Evolutionary conservation across 64 coral and sea anemone species (phyloP).

Genomic region (Montipora efflorescens): DNA sequence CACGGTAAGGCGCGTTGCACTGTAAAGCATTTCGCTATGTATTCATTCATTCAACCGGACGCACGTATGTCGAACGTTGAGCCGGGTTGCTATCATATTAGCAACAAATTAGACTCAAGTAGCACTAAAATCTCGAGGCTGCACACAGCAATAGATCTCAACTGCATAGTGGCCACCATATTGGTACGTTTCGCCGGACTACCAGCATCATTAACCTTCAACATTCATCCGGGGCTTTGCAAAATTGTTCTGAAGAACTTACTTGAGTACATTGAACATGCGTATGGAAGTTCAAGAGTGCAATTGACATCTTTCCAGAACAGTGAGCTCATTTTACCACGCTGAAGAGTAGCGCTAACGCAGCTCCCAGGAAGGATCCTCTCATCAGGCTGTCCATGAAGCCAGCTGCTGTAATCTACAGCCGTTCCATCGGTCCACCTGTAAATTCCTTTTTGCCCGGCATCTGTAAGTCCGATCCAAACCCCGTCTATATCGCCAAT

Average conservation of each 20-base stretch:
- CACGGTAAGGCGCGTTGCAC: no score
- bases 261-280: conserved; percentile 70
- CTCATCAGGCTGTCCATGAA: conserved; percentile 78
- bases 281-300: conserved; percentile 62
- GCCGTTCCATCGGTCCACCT: conserved; percentile 71
- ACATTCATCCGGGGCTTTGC: neutral
- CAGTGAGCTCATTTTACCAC: conserved; percentile 68
- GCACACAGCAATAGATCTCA: no score
- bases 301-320: conserved; percentile 86
- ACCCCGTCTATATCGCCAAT: conserved; percentile 65
- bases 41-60: no score
- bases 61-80: no score
- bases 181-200: no score
- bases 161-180: no score
- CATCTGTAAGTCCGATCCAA: conserved; percentile 82
- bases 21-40: no score
- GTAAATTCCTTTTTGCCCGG: conserved; percentile 62
- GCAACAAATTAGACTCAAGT: no score
- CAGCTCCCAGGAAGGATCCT: conserved; percentile 65
- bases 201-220: no score
- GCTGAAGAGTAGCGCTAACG: conserved; percentile 64
- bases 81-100: no score
- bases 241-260: conserved; percentile 6
- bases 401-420: conserved; percentile 77
- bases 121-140: no score